A percentile compares a stretch with the other conserved stretches of the same genome.
phyloP scores from a whole-genome alignment of 1,140 invertebrate species.

The Drosophila bocki region DNA sequence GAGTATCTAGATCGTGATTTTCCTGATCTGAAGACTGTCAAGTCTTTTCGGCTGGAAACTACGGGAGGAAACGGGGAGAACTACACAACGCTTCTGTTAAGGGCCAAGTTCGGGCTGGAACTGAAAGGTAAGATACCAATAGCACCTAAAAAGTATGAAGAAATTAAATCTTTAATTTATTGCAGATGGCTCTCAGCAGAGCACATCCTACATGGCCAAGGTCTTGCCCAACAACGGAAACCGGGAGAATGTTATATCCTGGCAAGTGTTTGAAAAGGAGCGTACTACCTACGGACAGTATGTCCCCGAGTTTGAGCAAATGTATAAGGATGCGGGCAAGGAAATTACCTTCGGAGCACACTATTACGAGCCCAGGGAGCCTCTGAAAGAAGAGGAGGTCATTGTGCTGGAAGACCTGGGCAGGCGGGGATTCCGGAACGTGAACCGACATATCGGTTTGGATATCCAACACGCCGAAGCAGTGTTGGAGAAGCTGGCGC shows the following conservation, averaged over 20 bases:
- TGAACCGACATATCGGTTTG: slow-evolving; percentile 86
- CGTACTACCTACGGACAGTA: slow-evolving; percentile 53
- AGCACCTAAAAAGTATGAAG: too few species aligned
- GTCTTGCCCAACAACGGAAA: slow-evolving; percentile 45
- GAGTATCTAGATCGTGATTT: slow-evolving; percentile 53
- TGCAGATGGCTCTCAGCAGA: slow-evolving; percentile 44
- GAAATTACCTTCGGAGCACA: slow-evolving; percentile 56
- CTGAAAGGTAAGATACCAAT: slow-evolving; percentile 40
- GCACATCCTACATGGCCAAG: slow-evolving; percentile 64
- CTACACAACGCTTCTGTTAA: slow-evolving; percentile 60
- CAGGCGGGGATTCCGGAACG: slow-evolving; percentile 86
- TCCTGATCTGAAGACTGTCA: slow-evolving; percentile 44
- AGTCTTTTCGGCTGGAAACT: slow-evolving; percentile 41
- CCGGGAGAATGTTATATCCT: slow-evolving; percentile 51
- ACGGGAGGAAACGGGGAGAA: slow-evolving; percentile 64
- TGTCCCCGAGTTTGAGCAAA: slow-evolving; percentile 65
- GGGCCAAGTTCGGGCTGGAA: slow-evolving; percentile 46
- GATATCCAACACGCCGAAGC: slow-evolving; percentile 86
- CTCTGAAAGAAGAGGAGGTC: slow-evolving; percentile 27
- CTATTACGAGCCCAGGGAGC: slow-evolving; percentile 31
- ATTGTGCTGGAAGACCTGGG: slow-evolving; percentile 87
- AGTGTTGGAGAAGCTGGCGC: slow-evolving; percentile 86
- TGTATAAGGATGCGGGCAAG: slow-evolving; percentile 70
- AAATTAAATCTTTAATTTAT: not conserved
- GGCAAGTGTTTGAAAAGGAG: slow-evolving; percentile 75